phyloP scores from a whole-genome alignment of 2,797 vertebrate genomes.

The Mionectes olivaceus region DNA sequence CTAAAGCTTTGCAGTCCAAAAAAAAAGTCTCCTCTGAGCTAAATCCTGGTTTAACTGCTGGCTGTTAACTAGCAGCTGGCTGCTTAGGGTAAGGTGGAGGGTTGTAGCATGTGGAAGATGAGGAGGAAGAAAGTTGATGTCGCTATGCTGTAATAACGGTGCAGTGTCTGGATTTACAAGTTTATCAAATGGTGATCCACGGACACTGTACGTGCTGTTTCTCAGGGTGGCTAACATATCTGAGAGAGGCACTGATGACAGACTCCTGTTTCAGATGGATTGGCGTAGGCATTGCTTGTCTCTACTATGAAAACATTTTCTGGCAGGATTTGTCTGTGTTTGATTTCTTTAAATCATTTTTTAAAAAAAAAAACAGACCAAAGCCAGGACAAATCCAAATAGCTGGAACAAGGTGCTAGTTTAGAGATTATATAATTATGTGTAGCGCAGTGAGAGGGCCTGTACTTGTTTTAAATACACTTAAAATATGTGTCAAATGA shows the following conservation, averaged over 20 bases:
- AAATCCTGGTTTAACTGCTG: neutral
- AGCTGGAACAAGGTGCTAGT: neutral
- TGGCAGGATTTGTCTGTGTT: neutral
- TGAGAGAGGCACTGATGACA: neutral
- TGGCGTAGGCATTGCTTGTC: neutral
- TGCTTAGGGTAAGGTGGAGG: neutral
- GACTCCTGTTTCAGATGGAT: neutral
- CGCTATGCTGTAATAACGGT: neutral
- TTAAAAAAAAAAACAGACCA: neutral
- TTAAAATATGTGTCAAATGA: slow-evolving; percentile 1
- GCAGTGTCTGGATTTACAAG: neutral
- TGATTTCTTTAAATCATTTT: neutral
- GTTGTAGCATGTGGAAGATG: neutral
- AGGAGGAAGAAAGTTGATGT: neutral
- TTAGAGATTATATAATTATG: neutral
- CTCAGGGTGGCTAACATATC: neutral
- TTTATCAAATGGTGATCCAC: neutral
- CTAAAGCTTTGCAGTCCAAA: neutral
- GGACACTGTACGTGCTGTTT: neutral
- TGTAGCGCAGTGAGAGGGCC: neutral
- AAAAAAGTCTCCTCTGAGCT: neutral
- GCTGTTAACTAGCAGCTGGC: too few species aligned
- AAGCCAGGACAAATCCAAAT: neutral
- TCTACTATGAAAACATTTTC: neutral
- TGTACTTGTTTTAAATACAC: slow-evolving; percentile 2